phyloP scores from a whole-genome alignment of 92 coral and sea anemone species.

The Palythoa caribaeorum region DNA sequence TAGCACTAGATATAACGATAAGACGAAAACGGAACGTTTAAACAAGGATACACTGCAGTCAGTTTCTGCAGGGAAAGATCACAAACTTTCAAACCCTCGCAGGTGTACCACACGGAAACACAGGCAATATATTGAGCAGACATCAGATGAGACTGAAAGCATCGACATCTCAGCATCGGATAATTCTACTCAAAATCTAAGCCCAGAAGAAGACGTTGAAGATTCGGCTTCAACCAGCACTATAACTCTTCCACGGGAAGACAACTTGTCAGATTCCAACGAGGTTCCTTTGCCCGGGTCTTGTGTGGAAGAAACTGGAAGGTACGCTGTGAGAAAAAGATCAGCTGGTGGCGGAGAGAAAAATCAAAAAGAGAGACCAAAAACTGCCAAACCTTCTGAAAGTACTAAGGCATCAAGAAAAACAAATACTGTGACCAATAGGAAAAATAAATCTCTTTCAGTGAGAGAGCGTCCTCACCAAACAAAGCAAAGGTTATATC shows the following conservation, averaged over 20 bases:
- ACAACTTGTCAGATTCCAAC: not conserved
- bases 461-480: not conserved
- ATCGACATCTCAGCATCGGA: slow-evolving; percentile 1
- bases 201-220: not conserved
- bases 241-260: slow-evolving; percentile 10
- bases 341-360: not conserved
- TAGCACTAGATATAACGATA: not conserved
- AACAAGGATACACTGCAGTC: not conserved
- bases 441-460: not conserved
- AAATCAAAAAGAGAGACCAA: too few species aligned
- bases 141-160: slow-evolving; percentile 37
- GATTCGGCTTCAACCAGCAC: slow-evolving; percentile 30
- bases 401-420: not conserved
- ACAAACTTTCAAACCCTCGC: slow-evolving; percentile 9
- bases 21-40: not conserved
- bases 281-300: not conserved
- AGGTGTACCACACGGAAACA: slow-evolving; percentile 3
- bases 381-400: not conserved
- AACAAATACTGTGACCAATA: not conserved
- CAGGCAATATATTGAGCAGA: not conserved
- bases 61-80: not conserved
- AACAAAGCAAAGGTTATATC: not conserved
- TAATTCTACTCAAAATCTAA: not conserved
- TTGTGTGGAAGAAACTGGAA: not conserved
- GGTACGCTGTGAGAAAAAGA: slow-evolving; percentile 8